A percentile compares a stretch with the other conserved stretches of the same genome.
These are phyloP conservation scores for Antheraea pernyi DNA, from an alignment of 1,140 invertebrate species.

Conservation along the genomic window DNA sequence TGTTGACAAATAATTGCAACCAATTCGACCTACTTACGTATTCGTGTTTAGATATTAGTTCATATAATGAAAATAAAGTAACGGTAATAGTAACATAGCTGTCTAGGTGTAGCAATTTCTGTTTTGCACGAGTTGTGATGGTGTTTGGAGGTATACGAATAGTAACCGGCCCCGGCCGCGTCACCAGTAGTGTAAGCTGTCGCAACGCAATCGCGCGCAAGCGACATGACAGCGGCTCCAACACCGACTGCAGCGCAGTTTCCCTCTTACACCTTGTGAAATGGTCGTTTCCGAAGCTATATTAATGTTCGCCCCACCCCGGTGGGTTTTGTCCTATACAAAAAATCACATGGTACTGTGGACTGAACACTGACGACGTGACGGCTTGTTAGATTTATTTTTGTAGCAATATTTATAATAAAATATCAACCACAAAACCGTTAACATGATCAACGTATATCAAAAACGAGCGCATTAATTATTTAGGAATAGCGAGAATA, in stretches of 20 bases:
- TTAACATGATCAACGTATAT: slow-evolving; percentile 53
- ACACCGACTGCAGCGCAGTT: slow-evolving; percentile 45
- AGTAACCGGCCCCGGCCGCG: slow-evolving; percentile 17
- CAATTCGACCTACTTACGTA: background rate
- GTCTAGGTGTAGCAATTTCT: slow-evolving; percentile 61
- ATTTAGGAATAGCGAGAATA: slow-evolving; percentile 3
- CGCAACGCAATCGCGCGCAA: slow-evolving; percentile 58
- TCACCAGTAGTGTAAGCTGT: slow-evolving; percentile 43
- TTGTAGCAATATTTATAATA: background rate
- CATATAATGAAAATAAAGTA: background rate
- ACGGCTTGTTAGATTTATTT: slow-evolving; percentile 2
- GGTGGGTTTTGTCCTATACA: slow-evolving; percentile 64
- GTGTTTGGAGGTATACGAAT: slow-evolving; percentile 26
- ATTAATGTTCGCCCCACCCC: slow-evolving; percentile 65
- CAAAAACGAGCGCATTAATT: slow-evolving; percentile 26
- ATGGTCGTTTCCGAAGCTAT: slow-evolving; percentile 76
- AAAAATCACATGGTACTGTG: slow-evolving; percentile 44
- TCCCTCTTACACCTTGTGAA: slow-evolving; percentile 66
- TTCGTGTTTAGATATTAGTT: background rate
- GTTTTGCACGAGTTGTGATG: slow-evolving; percentile 50
- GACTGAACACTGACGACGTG: background rate
- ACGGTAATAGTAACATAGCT: slow-evolving; percentile 23
- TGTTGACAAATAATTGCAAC: background rate
- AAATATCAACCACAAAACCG: slow-evolving; percentile 23
- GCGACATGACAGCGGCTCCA: slow-evolving; percentile 10